Conservation (phyloP, 2,113 vertebrate species). For the Charina bottae region DNA sequence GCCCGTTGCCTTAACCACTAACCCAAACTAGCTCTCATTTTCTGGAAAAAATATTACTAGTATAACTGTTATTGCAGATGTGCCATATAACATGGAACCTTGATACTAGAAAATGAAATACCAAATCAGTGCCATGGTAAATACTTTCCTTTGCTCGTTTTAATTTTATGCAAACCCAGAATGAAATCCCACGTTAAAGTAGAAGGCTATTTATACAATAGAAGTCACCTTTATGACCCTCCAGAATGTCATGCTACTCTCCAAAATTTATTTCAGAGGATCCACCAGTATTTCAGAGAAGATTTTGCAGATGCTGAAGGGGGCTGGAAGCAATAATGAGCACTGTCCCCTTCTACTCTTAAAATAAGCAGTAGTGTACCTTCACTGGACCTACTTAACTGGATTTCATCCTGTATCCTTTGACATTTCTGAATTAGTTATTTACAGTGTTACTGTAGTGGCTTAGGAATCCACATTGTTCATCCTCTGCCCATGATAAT, state of each 20-base stretch:
- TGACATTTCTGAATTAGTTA: neutral
- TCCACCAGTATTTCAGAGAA: neutral
- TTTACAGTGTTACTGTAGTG: neutral
- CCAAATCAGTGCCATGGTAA: neutral
- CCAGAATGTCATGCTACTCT: neutral
- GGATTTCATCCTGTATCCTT: neutral
- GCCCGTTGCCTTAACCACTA: too few relatives aligned
- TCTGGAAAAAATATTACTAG: neutral
- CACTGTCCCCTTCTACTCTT: neutral
- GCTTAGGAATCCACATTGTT: neutral
- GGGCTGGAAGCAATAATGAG: neutral
- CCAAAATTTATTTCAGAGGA: neutral
- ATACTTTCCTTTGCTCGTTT: neutral
- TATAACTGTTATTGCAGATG: conserved; percentile 3
- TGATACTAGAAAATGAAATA: conserved; percentile 15
- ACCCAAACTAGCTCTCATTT: too few relatives aligned
- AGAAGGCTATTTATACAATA: neutral
- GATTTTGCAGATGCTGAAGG: neutral
- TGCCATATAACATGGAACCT: conserved; percentile 63
- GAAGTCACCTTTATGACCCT: neutral
- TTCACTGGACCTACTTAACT: neutral
- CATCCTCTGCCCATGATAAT: neutral
- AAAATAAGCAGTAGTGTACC: neutral
- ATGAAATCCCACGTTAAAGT: neutral
- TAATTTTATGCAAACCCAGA: conserved; percentile 2